Conservation (phyloP, 2,113 vertebrate genomes). For the Rattus norvegicus region GRCr8 NC_086019.1:89156501-89157000, state of each 20-base stretch:
- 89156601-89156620: too few species aligned
- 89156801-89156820: background rate
- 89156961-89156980: background rate
- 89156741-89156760: accelerated
- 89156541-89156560: accelerated
- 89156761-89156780: too few species aligned
- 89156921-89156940: background rate
- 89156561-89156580: accelerated
- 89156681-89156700: background rate
- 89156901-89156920: accelerated
- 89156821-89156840: background rate
- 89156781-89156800: background rate
- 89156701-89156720: too few species aligned
- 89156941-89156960: background rate
- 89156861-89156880: background rate
- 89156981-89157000: background rate
- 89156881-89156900: background rate
- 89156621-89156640: too few species aligned
- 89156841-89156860: background rate
- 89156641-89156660: too few species aligned
- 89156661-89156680: too few species aligned
- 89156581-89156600: too few species aligned
- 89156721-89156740: too few species aligned
- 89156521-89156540: background rate
- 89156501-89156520: background rate